A percentile compares a stretch with the other conserved stretches of the same genome.
Conservation (phyloP, 2,113 vertebrate species). For the Pseudopodoces humilis region DNA sequence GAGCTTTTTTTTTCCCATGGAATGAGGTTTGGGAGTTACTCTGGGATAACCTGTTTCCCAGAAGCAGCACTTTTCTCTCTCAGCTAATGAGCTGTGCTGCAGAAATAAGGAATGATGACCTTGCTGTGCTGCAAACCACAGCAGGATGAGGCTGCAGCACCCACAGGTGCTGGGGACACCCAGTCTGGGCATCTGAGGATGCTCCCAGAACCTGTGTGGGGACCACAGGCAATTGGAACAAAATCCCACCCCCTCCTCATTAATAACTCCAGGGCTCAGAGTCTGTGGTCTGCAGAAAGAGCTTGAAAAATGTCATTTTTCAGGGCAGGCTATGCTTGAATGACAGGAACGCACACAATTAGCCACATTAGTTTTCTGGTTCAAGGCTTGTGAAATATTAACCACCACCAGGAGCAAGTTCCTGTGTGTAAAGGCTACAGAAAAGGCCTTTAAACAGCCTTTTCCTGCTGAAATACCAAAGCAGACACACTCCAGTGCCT, state of each 20-base stretch:
- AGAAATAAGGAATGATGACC: background rate
- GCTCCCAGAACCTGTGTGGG: background rate
- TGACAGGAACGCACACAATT: background rate
- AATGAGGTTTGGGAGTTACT: background rate
- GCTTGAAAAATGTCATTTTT: slow-evolving; percentile 13
- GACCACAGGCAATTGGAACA: background rate
- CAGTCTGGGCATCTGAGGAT: background rate
- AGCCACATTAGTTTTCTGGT: background rate
- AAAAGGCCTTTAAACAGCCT: background rate
- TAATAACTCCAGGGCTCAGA: background rate
- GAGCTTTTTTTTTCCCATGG: background rate
- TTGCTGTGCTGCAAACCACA: background rate
- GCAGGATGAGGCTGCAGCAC: background rate
- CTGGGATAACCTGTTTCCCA: background rate
- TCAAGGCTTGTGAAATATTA: slow-evolving; percentile 18
- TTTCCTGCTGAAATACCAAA: background rate
- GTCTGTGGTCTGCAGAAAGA: background rate
- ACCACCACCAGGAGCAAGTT: background rate
- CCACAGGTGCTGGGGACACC: background rate
- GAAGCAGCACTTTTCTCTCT: background rate
- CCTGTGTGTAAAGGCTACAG: background rate
- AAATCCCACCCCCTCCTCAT: background rate
- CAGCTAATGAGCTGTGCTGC: background rate
- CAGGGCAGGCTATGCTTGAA: background rate
- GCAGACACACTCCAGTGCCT: background rate